Evolutionary conservation across 2,888 invertebrate species (phyloP), one percentile per base, ranked within the genome.

Genomic region (Leptopilina drosophilae): DNA sequence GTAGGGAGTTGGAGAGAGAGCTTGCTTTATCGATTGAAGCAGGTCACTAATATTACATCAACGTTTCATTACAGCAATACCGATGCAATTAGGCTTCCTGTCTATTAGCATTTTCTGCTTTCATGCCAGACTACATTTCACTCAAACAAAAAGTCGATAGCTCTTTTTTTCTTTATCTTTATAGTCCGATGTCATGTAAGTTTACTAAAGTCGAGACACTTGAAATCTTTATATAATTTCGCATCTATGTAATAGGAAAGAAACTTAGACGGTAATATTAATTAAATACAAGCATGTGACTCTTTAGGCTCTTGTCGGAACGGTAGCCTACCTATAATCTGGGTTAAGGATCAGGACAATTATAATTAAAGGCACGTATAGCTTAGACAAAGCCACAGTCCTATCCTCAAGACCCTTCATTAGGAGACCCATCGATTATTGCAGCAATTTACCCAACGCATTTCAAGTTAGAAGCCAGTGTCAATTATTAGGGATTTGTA

Each of bases 71-170:
- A 66, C 75, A 65, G 64, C 80, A 78, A 81, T 81, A 79, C 73
- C 77, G 78, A 26, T 64, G 83, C 81, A 83, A 85, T 85, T 84
- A 82, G 78, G 78, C 76, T 26, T 78, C 65, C 76, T 85, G n/a
- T 73, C 73, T 73, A 42, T 53, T 56, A 26, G 15, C 66, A 59
- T 40, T 15, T 46, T 73, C 66, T 46, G 59, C 56, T 49, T 81
- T 53, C 62, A 42, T 65, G 53, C 15, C 7, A 49, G 75, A 46
- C 77, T 80, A 65, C 20, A 69, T 53, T 69, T 69, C 33, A 56
- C 53, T 14, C 7, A 14, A 56, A 33, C 33, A 33, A 6, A 9
- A 11, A 26, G 53, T 53, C 69, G 33, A 53, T 69, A 67, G 15
- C 53, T 8, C 42, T 42, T 8, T 49, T 26, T 8, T n/a, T n/a